Evolutionary conservation across 2,888 invertebrate species (phyloP).

Genomic region (Heliconius ethilla): DNA sequence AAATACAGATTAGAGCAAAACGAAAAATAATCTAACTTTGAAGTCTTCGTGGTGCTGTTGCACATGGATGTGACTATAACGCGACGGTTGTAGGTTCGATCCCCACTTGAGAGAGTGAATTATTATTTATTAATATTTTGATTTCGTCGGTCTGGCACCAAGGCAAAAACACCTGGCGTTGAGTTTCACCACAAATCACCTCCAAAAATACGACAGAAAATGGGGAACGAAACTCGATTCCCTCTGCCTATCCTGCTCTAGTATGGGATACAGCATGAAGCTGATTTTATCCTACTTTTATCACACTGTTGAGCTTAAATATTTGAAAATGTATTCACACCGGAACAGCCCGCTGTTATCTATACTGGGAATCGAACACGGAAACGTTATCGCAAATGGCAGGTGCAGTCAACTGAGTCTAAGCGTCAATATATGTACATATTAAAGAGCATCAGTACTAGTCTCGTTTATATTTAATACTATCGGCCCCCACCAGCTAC

Average conservation of each 20-base stretch:
- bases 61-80: too few relatives aligned
- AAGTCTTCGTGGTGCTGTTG: too few relatives aligned
- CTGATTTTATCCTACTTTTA: background rate
- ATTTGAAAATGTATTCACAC: conserved; percentile 29
- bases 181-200: too few relatives aligned
- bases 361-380: conserved; percentile 43
- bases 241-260: too few relatives aligned
- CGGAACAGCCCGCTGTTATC: conserved; percentile 41
- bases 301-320: background rate
- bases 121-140: too few relatives aligned
- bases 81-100: too few relatives aligned
- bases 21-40: background rate
- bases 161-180: too few relatives aligned
- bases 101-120: too few relatives aligned
- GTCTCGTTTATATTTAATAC: conserved; percentile 12
- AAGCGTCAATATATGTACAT: conserved; percentile 25
- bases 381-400: conserved; percentile 44
- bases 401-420: conserved; percentile 43
- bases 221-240: too few relatives aligned
- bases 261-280: background rate
- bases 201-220: too few relatives aligned
- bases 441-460: conserved; percentile 11
- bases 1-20: background rate
- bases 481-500: background rate
- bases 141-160: too few relatives aligned